A percentile compares a stretch with the other conserved stretches of the same genome.
phyloP scores from a whole-genome alignment of 2,113 vertebrate genomes.

The Cisticola juncidis region DNA sequence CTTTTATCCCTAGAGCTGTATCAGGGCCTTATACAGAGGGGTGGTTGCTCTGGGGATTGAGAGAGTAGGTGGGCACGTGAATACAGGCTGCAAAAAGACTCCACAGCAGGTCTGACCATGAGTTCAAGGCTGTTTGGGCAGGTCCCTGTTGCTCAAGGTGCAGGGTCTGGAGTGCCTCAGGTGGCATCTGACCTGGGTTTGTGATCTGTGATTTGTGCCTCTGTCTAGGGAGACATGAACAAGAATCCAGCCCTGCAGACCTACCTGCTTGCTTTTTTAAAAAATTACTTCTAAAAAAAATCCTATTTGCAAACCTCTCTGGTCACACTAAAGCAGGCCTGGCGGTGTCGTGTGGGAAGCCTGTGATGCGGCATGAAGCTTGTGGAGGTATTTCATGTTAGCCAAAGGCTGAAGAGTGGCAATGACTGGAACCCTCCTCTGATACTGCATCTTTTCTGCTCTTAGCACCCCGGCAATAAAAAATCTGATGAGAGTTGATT shows the following conservation, averaged over 20 bases:
- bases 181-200: background rate
- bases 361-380: background rate
- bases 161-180: background rate
- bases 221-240: background rate
- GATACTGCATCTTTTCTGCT: background rate
- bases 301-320: background rate
- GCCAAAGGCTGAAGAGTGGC: background rate
- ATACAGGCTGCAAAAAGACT: background rate
- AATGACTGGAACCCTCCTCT: background rate
- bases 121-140: background rate
- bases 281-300: background rate
- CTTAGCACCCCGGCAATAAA: background rate
- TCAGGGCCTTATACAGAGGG: background rate
- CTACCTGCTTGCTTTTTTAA: background rate
- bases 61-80: background rate
- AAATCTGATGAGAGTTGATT: background rate
- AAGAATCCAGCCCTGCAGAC: background rate
- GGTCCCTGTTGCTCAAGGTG: background rate
- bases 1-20: background rate
- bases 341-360: rapidly evolving
- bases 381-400: background rate
- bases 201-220: background rate
- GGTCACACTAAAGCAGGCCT: background rate
- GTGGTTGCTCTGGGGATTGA: background rate
- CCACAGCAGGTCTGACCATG: background rate